These are phyloP conservation scores for Poecilia gillii DNA, from an alignment of 2,797 vertebrate species.

Conservation along the genomic window DNA sequence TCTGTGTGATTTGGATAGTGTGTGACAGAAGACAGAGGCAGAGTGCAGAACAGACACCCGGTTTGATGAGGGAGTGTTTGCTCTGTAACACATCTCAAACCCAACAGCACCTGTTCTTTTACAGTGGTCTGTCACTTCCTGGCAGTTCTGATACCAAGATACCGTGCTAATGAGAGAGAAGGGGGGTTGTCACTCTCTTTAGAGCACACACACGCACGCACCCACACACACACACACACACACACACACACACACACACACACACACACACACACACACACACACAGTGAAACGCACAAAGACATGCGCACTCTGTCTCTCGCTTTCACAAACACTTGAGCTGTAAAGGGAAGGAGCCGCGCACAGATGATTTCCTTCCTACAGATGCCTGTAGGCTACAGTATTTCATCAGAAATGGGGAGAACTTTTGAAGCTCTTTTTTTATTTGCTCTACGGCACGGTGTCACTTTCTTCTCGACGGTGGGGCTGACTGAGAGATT, in stretches of 20 bases:
- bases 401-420: constrained; percentile 69
- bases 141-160: constrained; percentile 83
- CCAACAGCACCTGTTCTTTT: constrained; percentile 82
- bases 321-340: constrained; percentile 57
- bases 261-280: constrained; percentile 38
- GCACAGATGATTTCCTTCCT: constrained; percentile 57
- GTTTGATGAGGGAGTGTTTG: constrained; percentile 83
- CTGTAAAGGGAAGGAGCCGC: constrained; percentile 41
- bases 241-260: constrained; percentile 33
- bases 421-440: constrained; percentile 50
- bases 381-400: constrained; percentile 69
- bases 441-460: constrained; percentile 45
- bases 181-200: constrained; percentile 78
- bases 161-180: constrained; percentile 82
- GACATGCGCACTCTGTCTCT: constrained; percentile 32
- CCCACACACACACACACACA: constrained; percentile 21
- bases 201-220: constrained; percentile 56
- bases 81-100: constrained; percentile 81
- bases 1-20: constrained; percentile 79
- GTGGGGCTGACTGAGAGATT: constrained; percentile 42
- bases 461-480: constrained; percentile 40
- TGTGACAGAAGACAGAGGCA: constrained; percentile 83
- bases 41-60: constrained; percentile 82
- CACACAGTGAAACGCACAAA: constrained; percentile 29
- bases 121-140: constrained; percentile 83